A percentile compares a stretch with the other conserved stretches of the same genome.
Evolutionary conservation across 2,113 vertebrate genomes (phyloP).

Genomic region (Scomber japonicus): DNA sequence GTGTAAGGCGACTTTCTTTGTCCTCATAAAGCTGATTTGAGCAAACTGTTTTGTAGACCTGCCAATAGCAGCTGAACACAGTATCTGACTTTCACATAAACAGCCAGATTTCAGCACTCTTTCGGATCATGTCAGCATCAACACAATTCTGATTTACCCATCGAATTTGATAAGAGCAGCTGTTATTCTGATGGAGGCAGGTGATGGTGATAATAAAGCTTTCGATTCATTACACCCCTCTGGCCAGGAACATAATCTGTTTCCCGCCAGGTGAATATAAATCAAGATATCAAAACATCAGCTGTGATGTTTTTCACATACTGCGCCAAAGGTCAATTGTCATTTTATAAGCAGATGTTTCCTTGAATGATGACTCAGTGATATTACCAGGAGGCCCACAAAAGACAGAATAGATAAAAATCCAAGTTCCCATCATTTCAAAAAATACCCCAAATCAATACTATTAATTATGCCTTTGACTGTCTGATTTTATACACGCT

Average conservation of each 20-base stretch:
- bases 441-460: not conserved
- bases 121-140: conserved; percentile 5
- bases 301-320: conserved; percentile 26
- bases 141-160: conserved; percentile 44
- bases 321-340: conserved; percentile 16
- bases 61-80: conserved; percentile 33
- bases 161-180: conserved; percentile 52
- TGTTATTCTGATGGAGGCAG: conserved; percentile 32
- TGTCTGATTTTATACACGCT: not conserved
- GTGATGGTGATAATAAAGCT: conserved; percentile 32
- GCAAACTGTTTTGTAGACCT: conserved; percentile 32
- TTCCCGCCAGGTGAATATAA: conserved; percentile 29
- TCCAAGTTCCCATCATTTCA: not conserved
- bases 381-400: conserved; percentile 19
- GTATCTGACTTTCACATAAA: conserved; percentile 37
- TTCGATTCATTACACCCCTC: conserved; percentile 15
- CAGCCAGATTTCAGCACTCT: conserved; percentile 26
- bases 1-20: conserved; percentile 24
- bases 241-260: conserved; percentile 20
- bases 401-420: conserved; percentile 24
- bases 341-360: conserved; percentile 45
- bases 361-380: conserved; percentile 42
- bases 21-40: conserved; percentile 42
- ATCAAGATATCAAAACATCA: conserved; percentile 50
- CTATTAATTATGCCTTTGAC: not conserved